These are phyloP conservation scores for Baronia brevicornis DNA, from an alignment of 2,888 invertebrate species.

Conservation along the genomic window DNA sequence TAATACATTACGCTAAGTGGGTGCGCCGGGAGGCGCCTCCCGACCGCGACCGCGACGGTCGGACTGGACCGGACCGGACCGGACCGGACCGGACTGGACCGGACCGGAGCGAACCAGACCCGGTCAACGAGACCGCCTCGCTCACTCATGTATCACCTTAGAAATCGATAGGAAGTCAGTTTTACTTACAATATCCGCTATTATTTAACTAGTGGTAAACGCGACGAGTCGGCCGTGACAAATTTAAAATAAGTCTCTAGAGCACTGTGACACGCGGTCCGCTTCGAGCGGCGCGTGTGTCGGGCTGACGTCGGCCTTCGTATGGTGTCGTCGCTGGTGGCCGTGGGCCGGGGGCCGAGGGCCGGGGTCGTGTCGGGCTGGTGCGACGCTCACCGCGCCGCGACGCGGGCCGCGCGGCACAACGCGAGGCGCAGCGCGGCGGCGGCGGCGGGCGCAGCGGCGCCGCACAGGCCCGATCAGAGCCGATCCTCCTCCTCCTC, in stretches of 20 bases:
- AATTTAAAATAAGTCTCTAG: constrained; percentile 65
- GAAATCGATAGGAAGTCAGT: constrained; percentile 72
- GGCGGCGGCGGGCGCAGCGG: constrained; percentile 63
- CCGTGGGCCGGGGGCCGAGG: constrained; percentile 15
- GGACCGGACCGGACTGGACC: no score
- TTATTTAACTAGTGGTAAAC: constrained; percentile 49
- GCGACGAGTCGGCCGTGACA: constrained; percentile 35
- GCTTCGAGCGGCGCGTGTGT: constrained; percentile 24
- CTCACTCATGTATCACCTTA: constrained; percentile 53
- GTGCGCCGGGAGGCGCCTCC: constrained; percentile 20
- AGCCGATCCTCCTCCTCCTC: constrained; percentile 85
- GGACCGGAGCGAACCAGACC: no score
- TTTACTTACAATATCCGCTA: constrained; percentile 67
- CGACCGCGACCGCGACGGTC: constrained; percentile 16
- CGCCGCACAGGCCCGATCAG: constrained; percentile 76
- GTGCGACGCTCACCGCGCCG: constrained; percentile 33
- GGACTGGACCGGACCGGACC: no score
- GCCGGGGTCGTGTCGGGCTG: constrained; percentile 19
- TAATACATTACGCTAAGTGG: constrained; percentile 27
- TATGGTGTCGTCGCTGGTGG: background rate
- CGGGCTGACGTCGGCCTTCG: constrained; percentile 16
- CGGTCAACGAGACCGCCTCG: constrained; percentile 27
- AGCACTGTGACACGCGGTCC: constrained; percentile 32
- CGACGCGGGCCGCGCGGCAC: constrained; percentile 52
- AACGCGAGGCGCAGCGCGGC: constrained; percentile 58